Percentiles rank a stretch among this genome's conserved stretches.
phyloP scores from a whole-genome alignment of 2,888 invertebrate species.

The Caenorhabditis virilis region DNA sequence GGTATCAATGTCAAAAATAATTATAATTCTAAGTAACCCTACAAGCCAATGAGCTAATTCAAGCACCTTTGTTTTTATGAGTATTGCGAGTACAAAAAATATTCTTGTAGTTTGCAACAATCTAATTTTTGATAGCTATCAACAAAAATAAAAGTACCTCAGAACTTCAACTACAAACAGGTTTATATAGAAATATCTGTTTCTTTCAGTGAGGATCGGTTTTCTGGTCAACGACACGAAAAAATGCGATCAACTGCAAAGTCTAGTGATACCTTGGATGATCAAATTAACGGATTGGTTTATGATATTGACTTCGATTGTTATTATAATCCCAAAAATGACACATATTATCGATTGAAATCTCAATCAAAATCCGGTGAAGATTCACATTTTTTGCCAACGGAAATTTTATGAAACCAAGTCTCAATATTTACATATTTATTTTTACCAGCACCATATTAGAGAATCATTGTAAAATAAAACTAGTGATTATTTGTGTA shows the following conservation, averaged over 20 bases:
- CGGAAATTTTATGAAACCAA: slow-evolving; percentile 9
- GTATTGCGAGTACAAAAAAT: not conserved
- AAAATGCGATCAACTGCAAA: slow-evolving; percentile 33
- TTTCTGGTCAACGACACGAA: slow-evolving; percentile 42
- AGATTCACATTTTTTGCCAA: slow-evolving; percentile 7
- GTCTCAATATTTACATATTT: no score
- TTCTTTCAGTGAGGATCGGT: slow-evolving; percentile 40
- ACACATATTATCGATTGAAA: slow-evolving; percentile 45
- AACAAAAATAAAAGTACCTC: not conserved
- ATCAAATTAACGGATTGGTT: slow-evolving; percentile 38
- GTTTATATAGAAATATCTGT: not conserved
- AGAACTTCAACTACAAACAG: not conserved
- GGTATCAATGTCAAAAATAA: not conserved
- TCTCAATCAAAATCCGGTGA: slow-evolving; percentile 34
- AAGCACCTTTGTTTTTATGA: no score
- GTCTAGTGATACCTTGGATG: slow-evolving; percentile 19
- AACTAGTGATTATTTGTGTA: not conserved
- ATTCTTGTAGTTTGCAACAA: not conserved
- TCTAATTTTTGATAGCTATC: not conserved
- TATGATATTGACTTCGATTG: slow-evolving; percentile 52
- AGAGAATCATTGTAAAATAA: no score
- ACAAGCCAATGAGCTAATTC: no score
- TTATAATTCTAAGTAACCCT: not conserved
- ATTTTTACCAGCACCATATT: no score
- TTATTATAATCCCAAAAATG: slow-evolving; percentile 46